Evolutionary conservation across 1,140 invertebrate species (phyloP).

Genomic region (Brachionus angularis): DNA sequence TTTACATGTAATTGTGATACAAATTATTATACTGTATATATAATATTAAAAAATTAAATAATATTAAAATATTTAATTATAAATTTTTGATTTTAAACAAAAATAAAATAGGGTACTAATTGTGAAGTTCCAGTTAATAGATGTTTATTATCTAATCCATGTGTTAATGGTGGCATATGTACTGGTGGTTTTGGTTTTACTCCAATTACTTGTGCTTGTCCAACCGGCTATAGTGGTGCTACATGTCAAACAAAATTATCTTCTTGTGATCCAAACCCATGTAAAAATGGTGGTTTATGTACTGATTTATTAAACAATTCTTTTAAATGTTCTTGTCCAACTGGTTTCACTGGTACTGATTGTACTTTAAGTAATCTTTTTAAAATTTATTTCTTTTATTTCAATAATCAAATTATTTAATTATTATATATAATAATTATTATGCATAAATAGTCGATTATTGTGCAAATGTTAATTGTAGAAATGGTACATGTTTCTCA

Average conservation of each 20-base stretch:
- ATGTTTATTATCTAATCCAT: constrained; percentile 48
- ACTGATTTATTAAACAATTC: not conserved
- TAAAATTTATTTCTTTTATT: too few species aligned
- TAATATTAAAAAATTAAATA: constrained; percentile 44
- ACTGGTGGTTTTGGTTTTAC: not conserved
- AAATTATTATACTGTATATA: too few species aligned
- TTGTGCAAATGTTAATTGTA: not conserved
- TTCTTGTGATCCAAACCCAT: constrained; percentile 14
- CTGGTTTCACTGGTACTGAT: not conserved
- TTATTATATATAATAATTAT: too few species aligned
- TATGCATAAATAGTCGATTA: not conserved
- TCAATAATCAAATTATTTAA: too few species aligned
- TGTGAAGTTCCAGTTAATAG: not conserved
- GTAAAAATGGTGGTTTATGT: constrained; percentile 32
- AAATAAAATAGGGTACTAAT: too few species aligned
- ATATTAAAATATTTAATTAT: constrained; percentile 43
- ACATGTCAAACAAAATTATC: constrained; percentile 48
- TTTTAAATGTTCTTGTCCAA: constrained; percentile 40
- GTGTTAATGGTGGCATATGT: constrained; percentile 68
- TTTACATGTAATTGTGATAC: too few species aligned
- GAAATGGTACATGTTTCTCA: not conserved
- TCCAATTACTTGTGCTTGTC: constrained; percentile 70
- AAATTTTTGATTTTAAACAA: not conserved
- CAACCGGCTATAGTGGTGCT: constrained; percentile 64
- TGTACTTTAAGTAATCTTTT: constrained; percentile 16